phyloP scores from a whole-genome alignment of 2,113 vertebrate genomes.

The Tetrao urogallus region DNA sequence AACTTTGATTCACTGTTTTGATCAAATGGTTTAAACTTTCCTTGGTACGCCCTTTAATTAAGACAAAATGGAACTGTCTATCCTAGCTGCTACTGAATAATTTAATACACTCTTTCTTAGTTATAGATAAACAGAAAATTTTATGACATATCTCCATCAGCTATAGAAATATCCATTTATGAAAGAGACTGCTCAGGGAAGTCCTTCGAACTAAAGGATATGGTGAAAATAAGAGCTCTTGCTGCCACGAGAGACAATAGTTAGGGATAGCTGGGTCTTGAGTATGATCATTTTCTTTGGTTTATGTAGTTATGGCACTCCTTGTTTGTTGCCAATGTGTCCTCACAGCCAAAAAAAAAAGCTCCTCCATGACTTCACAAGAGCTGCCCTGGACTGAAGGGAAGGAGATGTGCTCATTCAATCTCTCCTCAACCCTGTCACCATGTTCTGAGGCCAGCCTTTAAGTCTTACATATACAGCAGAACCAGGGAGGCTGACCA shows the following conservation, averaged over 20 bases:
- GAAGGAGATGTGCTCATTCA: not conserved
- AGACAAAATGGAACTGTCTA: not conserved
- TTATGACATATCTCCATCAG: not conserved
- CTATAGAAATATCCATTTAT: not conserved
- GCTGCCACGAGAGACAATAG: fast-evolving
- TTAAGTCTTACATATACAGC: not conserved
- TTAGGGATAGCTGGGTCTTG: not conserved
- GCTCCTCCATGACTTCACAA: not conserved
- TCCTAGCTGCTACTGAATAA: slow-evolving; percentile 38
- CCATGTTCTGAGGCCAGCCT: not conserved
- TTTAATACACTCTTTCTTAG: slow-evolving; percentile 3
- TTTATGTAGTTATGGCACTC: not conserved
- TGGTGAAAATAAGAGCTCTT: not conserved
- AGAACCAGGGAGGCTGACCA: not conserved
- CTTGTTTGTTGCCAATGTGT: not conserved
- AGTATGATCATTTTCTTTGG: not conserved
- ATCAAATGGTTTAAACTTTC: slow-evolving; percentile 10
- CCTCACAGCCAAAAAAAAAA: not conserved
- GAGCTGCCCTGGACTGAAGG: too few relatives aligned
- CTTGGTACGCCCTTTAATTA: not conserved
- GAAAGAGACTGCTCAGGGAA: not conserved
- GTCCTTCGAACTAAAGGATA: not conserved
- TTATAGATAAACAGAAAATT: slow-evolving; percentile 18
- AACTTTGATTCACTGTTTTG: slow-evolving; percentile 37
- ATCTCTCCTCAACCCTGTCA: too few relatives aligned